Percentiles rank a stretch among this genome's conserved stretches.
These are phyloP conservation scores for Cairina moschata DNA, from an alignment of 2,113 vertebrate species.

Conservation along the genomic window DNA sequence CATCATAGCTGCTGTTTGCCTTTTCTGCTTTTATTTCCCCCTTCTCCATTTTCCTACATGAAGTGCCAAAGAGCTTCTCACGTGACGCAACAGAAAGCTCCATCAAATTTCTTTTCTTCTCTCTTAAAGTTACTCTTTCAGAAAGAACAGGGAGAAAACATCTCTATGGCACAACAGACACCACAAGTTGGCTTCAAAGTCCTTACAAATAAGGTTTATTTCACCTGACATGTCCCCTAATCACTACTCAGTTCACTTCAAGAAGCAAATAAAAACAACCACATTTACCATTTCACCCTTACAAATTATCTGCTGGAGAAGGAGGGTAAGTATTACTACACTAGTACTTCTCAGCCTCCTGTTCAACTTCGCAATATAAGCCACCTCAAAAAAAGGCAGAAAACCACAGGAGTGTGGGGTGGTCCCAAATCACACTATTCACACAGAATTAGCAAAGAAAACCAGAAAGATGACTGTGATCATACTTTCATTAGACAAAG, in stretches of 20 bases:
- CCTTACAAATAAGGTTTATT: not conserved
- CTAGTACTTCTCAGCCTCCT: not conserved
- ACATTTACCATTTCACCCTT: not conserved
- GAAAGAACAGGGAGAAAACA: not conserved
- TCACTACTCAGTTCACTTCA: not conserved
- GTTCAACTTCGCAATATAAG: not conserved
- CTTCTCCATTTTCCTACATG: accelerated
- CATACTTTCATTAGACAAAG: not conserved
- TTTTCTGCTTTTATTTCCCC: not conserved
- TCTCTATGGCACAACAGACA: not conserved
- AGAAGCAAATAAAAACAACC: not conserved
- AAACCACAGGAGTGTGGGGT: not conserved
- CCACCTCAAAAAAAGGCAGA: not conserved
- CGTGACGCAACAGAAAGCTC: not conserved
- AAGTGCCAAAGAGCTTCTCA: not conserved
- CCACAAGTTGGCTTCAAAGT: not conserved
- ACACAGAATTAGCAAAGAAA: conserved; percentile 3
- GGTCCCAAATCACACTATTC: not conserved
- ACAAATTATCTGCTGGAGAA: not conserved
- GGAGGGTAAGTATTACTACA: not conserved
- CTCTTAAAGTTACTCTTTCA: not conserved
- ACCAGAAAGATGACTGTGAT: not conserved
- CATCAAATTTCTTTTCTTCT: not conserved
- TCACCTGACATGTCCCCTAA: not conserved
- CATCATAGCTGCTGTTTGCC: not conserved